Conservation (phyloP, 2,113 vertebrate species). For the Cranoglanis bouderius region DNA sequence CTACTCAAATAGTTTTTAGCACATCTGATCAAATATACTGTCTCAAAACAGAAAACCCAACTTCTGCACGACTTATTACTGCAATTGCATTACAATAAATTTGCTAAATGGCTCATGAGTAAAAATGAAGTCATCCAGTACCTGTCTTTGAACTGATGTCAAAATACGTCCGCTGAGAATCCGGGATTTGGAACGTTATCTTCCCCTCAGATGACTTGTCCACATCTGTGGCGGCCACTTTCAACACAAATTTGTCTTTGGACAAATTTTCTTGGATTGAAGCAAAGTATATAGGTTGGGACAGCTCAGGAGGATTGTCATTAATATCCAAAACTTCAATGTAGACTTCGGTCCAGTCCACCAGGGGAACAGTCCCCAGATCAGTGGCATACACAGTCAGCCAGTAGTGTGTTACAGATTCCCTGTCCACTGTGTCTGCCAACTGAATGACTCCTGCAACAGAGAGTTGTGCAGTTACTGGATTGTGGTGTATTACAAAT, state of each 20-base stretch:
- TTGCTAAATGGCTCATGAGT: neutral
- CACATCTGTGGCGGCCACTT: conserved; percentile 80
- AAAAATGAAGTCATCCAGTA: conserved; percentile 51
- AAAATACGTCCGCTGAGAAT: conserved; percentile 81
- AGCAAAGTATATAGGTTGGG: conserved; percentile 85
- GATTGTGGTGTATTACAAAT: neutral
- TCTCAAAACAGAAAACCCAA: neutral
- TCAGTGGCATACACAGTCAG: conserved; percentile 87
- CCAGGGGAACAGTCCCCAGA: conserved; percentile 80
- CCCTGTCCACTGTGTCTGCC: conserved; percentile 79
- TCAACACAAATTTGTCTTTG: conserved; percentile 75
- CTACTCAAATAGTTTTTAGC: neutral
- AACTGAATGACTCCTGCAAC: conserved; percentile 84
- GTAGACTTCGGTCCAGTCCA: conserved; percentile 87
- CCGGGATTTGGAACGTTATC: conserved; percentile 85
- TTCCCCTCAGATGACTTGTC: conserved; percentile 84
- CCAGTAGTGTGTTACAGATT: conserved; percentile 84
- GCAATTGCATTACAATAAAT: neutral
- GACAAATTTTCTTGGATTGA: conserved; percentile 83
- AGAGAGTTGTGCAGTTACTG: neutral
- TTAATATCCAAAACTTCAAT: conserved; percentile 89
- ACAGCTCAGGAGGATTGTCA: conserved; percentile 89
- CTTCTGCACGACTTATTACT: neutral
- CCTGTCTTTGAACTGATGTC: conserved; percentile 82
- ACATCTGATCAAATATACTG: neutral